These are phyloP conservation scores for Typhlomys cinereus DNA, from an alignment of 2,113 vertebrate species.

Conservation along the genomic window DNA sequence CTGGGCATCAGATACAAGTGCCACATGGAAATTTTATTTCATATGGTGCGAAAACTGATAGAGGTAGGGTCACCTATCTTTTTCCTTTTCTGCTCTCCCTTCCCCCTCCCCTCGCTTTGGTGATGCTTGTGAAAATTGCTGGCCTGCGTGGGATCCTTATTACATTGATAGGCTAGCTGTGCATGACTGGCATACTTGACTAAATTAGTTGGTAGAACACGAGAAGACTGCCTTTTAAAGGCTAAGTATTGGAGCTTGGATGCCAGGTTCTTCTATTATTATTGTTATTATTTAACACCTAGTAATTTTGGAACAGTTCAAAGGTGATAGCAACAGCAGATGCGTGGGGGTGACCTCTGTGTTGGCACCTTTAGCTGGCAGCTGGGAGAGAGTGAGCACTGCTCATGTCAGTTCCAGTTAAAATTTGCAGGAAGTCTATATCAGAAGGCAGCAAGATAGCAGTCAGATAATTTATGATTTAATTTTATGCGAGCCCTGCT, in stretches of 20 bases:
- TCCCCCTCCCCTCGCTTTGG: slow-evolving; percentile 59
- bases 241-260: slow-evolving; percentile 79
- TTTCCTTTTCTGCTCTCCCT: slow-evolving; percentile 52
- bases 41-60: slow-evolving; percentile 92
- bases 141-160: slow-evolving; percentile 87
- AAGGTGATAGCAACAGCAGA: slow-evolving; percentile 87
- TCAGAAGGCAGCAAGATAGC: slow-evolving; percentile 95
- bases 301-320: slow-evolving; percentile 88
- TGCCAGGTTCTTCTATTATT: slow-evolving; percentile 56
- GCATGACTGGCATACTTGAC: slow-evolving; percentile 87
- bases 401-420: slow-evolving; percentile 90
- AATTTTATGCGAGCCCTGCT: slow-evolving; percentile 98
- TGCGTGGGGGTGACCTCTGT: slow-evolving; percentile 85
- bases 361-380: slow-evolving; percentile 87
- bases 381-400: slow-evolving; percentile 86
- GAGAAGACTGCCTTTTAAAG: slow-evolving; percentile 84
- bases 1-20: slow-evolving; percentile 98
- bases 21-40: slow-evolving; percentile 99
- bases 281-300: slow-evolving; percentile 74
- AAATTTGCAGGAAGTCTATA: slow-evolving; percentile 91
- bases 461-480: slow-evolving; percentile 99
- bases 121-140: slow-evolving; percentile 87
- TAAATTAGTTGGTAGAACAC: slow-evolving; percentile 87
- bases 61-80: slow-evolving; percentile 90
- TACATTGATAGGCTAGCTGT: slow-evolving; percentile 84